These are phyloP conservation scores for Plestiodon gilberti DNA, from an alignment of 2,113 vertebrate genomes.

Conservation along the genomic window DNA sequence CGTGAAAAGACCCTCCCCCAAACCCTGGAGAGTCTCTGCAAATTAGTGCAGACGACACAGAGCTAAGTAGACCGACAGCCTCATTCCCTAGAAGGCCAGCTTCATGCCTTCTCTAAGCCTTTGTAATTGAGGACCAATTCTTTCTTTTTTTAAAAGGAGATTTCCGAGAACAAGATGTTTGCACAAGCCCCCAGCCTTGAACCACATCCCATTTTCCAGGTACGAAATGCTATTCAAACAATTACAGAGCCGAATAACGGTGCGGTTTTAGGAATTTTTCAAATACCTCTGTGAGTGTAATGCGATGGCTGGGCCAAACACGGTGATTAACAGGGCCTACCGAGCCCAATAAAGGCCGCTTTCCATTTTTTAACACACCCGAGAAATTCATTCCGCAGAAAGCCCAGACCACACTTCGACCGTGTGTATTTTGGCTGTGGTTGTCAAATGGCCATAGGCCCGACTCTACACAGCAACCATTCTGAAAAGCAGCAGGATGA, in stretches of 20 bases:
- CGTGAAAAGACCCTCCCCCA: too few relatives aligned
- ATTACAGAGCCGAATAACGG: conserved; percentile 52
- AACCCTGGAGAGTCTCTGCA: too few relatives aligned
- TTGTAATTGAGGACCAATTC: neutral
- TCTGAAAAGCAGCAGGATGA: neutral
- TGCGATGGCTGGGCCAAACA: conserved; percentile 58
- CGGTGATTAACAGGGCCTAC: conserved; percentile 58
- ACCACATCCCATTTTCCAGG: neutral
- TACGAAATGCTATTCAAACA: neutral
- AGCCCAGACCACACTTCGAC: conserved; percentile 47
- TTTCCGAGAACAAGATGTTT: neutral
- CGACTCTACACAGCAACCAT: accelerated
- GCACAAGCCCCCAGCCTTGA: neutral
- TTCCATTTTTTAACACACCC: conserved; percentile 13
- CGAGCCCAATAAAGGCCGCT: conserved; percentile 59
- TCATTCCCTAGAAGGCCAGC: too few relatives aligned
- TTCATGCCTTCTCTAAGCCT: neutral
- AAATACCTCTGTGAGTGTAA: conserved; percentile 58
- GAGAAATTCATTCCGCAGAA: conserved; percentile 55
- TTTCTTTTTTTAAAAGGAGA: neutral
- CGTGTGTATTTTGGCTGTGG: neutral
- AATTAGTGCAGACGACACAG: too few relatives aligned
- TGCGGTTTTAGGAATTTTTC: conserved; percentile 63
- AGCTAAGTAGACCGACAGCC: too few relatives aligned
- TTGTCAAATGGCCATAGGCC: conserved; percentile 2